Evolutionary conservation across 2,113 vertebrate species (phyloP).

Genomic region (Ailurus styani): DNA sequence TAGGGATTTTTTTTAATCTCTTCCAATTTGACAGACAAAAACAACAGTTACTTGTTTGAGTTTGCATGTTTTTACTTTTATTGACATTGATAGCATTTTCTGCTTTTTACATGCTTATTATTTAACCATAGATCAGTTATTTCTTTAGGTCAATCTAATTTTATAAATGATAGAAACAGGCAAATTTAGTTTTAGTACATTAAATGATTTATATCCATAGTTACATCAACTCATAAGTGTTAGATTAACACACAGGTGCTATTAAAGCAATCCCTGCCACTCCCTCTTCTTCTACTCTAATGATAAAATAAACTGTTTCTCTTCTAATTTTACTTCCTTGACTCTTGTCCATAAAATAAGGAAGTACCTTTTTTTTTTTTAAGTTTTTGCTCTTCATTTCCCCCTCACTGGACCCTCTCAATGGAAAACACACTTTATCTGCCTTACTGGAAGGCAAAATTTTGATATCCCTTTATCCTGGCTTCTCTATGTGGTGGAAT

Average conservation of each 20-base stretch:
- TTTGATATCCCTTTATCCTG: neutral
- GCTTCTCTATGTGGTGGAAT: neutral
- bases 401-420: neutral
- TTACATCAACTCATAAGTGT: neutral
- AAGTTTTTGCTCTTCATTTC: neutral
- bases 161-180: neutral
- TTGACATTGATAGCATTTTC: neutral
- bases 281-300: neutral
- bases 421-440: neutral
- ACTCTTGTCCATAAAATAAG: neutral
- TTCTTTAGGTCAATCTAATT: neutral
- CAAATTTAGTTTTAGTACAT: neutral
- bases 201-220: neutral
- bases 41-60: neutral
- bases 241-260: neutral
- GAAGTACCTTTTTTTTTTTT: neutral
- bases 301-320: neutral
- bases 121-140: neutral
- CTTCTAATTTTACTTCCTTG: neutral
- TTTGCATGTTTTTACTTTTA: neutral
- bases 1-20: neutral
- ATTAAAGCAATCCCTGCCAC: neutral
- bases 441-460: neutral
- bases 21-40: neutral
- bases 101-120: neutral